Percentiles rank a stretch among this genome's conserved stretches.
These are phyloP conservation scores for Empidonax alnorum DNA, from an alignment of 2,113 vertebrate species.

Conservation along the genomic window DNA sequence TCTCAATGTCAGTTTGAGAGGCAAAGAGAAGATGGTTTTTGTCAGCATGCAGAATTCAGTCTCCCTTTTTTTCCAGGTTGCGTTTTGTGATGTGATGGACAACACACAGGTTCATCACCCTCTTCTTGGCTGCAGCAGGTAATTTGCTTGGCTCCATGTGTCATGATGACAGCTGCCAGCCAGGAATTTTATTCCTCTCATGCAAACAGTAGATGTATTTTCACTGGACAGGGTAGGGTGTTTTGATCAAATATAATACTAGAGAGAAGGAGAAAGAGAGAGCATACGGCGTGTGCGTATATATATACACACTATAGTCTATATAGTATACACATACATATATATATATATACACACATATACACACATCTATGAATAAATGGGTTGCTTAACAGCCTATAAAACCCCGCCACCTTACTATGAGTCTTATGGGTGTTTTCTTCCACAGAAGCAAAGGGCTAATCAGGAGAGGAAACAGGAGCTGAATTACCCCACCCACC, in stretches of 20 bases:
- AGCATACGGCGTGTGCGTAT: background rate
- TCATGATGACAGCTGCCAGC: background rate
- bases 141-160: background rate
- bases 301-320: no score
- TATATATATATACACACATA: background rate
- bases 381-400: background rate
- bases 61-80: background rate
- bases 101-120: accelerated
- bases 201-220: background rate
- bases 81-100: background rate
- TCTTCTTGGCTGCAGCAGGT: background rate
- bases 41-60: background rate
- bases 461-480: conserved; percentile 48
- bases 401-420: background rate
- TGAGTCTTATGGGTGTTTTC: background rate
- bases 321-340: background rate
- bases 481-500: conserved; percentile 30
- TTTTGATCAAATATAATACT: background rate
- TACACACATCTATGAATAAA: background rate
- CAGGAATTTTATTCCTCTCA: background rate
- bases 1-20: background rate
- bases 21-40: background rate
- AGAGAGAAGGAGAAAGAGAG: background rate
- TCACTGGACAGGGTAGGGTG: background rate
- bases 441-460: background rate